Conservation (phyloP, 2,888 invertebrate species). For the Temnothorax rugatulus region DNA sequence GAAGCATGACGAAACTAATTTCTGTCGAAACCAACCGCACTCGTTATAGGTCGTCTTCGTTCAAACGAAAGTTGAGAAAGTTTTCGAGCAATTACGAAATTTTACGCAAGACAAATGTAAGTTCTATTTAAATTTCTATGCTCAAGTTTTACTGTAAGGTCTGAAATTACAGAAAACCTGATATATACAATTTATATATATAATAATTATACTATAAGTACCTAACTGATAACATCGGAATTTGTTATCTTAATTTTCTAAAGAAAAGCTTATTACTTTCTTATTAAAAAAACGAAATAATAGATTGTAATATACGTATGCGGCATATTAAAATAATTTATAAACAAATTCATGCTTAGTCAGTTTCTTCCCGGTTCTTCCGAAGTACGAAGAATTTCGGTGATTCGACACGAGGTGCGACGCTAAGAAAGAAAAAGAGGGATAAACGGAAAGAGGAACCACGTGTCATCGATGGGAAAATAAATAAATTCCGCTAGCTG, state of each 20-base stretch:
- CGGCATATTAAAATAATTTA: background rate
- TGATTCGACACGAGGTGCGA: constrained; percentile 41
- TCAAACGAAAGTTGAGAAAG: background rate
- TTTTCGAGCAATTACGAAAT: background rate
- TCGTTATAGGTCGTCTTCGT: background rate
- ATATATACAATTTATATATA: no score
- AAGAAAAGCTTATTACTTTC: background rate
- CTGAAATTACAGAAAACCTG: background rate
- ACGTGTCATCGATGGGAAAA: constrained; percentile 74
- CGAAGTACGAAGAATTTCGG: background rate
- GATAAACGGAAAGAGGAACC: constrained; percentile 65
- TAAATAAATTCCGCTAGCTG: constrained; percentile 81
- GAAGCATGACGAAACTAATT: constrained; percentile 1
- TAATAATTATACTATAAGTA: no score
- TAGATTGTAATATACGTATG: background rate
- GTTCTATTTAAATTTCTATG: background rate
- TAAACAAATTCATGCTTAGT: background rate
- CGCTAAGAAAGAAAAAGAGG: constrained; percentile 52
- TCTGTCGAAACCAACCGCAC: constrained; percentile 9
- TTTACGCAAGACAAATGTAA: background rate
- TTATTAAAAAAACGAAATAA: background rate
- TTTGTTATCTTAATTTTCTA: constrained; percentile 1
- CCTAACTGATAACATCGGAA: background rate
- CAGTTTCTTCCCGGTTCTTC: background rate
- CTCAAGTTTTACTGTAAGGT: constrained; percentile 1